Evolutionary conservation across 2,888 invertebrate genomes (phyloP), one percentile per base, ranked within the genome.

Genomic region (Agrenia bidenticulata): DNA sequence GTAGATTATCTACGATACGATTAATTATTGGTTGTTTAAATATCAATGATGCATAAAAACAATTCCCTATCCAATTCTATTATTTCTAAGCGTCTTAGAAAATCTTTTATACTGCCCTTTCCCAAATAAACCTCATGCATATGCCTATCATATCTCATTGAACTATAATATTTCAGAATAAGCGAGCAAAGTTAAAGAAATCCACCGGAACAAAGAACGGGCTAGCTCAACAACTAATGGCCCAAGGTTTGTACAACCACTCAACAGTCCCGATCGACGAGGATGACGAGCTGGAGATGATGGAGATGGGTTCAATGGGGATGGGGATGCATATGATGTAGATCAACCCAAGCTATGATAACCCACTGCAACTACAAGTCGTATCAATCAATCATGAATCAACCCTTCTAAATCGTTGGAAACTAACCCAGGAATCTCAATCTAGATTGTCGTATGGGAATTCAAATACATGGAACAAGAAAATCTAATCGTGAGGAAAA

Each of bases 101-200:
- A 54, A 15, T 62, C 13, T 32, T 5, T 62, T 45, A 19, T 13
- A n/a, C 27, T 19, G 17, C 2, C 15, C 27, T 24, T 26, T 17
- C 45, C 55, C 26, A 32, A 32, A 32, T 57, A 19, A 39, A 21
- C 24, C 7, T 57, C 41, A 21, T 37, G 19, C 2, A 13, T 24
- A 2, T 59, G 55, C 53, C 50, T 60, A 26, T 61, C n/a, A 60
- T 54, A 32, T 7, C 32, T 11, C 32, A 7, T n/a, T n/a, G n/a
- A n/a, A n/a, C 54, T n/a, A n/a, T n/a, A n/a, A n/a, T n/a, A n/a
- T 61, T 57, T 32, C 93, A 96, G 83, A 95, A 96, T 83, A 95
- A 96, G 80, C 85, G 96, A 17, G 97, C 97, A 71, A 96, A 96
- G 83, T 89, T 95, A 80, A 97, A 97, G 84, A 96, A 96, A 80